A percentile compares a stretch with the other conserved stretches of the same genome.
phyloP scores from a whole-genome alignment of 1,140 invertebrate species.

The Cataglyphis hispanica region DNA sequence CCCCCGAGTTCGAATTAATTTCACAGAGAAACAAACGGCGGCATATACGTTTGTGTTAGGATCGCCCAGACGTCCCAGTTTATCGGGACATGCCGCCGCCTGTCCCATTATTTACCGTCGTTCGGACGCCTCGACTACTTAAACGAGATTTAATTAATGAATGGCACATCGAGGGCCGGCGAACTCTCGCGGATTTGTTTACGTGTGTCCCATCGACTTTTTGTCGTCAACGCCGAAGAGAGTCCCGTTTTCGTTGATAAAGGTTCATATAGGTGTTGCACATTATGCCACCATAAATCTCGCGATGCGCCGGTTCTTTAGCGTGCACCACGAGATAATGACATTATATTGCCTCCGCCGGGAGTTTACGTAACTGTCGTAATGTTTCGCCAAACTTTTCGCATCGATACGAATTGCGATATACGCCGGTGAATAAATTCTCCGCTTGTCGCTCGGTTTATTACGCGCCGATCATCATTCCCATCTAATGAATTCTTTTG shows the following conservation, averaged over 20 bases:
- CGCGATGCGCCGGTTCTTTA: constrained; percentile 23
- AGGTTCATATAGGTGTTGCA: constrained; percentile 26
- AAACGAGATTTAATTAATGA: constrained; percentile 59
- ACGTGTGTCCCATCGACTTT: constrained; percentile 52
- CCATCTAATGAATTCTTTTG: constrained; percentile 49
- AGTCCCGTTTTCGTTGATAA: constrained; percentile 33
- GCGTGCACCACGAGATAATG: constrained; percentile 34
- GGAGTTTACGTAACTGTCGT: constrained; percentile 47
- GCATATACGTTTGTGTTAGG: constrained; percentile 52
- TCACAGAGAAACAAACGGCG: constrained; percentile 66
- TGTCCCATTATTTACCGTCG: constrained; percentile 52
- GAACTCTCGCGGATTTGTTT: constrained; percentile 54
- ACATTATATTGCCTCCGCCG: constrained; percentile 29
- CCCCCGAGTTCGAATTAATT: constrained; percentile 71
- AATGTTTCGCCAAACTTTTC: constrained; percentile 36
- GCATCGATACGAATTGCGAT: constrained; percentile 35
- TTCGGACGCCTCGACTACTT: constrained; percentile 45
- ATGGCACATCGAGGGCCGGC: constrained; percentile 45
- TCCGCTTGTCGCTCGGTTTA: constrained; percentile 22
- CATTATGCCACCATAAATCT: constrained; percentile 33
- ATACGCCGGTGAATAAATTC: constrained; percentile 13
- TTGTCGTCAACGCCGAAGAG: constrained; percentile 20
- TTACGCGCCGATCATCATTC: constrained; percentile 38
- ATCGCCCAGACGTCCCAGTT: constrained; percentile 44
- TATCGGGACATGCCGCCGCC: constrained; percentile 46